Percentiles rank a stretch among this genome's conserved stretches.
phyloP scores from a whole-genome alignment of 2,797 vertebrate genomes.

The Champsocephalus esox region DNA sequence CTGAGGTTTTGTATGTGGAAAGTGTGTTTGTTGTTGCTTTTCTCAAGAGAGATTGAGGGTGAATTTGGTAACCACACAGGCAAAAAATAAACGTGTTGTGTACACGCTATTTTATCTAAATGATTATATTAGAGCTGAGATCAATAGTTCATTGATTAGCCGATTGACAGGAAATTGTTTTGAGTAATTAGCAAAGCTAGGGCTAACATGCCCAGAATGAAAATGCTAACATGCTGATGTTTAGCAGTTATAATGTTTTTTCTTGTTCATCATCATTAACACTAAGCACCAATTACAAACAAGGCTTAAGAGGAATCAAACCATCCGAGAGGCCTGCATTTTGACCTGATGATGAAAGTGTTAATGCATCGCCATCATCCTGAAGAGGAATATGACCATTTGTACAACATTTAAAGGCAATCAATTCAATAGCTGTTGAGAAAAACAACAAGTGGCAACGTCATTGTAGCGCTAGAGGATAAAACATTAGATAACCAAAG shows the following conservation, averaged over 20 bases:
- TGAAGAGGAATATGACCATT: no score
- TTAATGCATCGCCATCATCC: not conserved
- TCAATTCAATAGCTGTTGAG: no score
- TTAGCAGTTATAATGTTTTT: not conserved
- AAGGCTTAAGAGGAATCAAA: not conserved
- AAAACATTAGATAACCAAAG: not conserved
- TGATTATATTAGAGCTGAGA: not conserved
- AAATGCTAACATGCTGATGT: not conserved
- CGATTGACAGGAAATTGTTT: not conserved
- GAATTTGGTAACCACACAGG: not conserved
- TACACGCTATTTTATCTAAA: not conserved
- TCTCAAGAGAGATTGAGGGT: slow-evolving; percentile 19
- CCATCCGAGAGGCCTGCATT: not conserved
- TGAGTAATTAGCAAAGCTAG: not conserved
- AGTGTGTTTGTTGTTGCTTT: not conserved
- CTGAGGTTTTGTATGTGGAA: slow-evolving; percentile 14
- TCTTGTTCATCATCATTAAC: not conserved
- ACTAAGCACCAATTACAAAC: not conserved
- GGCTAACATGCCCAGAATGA: no score
- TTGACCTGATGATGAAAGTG: not conserved
- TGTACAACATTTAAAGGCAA: no score
- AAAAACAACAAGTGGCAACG: no score
- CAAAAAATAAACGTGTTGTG: not conserved
- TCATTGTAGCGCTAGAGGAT: not conserved
- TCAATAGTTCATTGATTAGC: not conserved